These are phyloP conservation scores for Helicoverpa armigera DNA, from an alignment of 1,140 invertebrate species.

Conservation along the genomic window DNA sequence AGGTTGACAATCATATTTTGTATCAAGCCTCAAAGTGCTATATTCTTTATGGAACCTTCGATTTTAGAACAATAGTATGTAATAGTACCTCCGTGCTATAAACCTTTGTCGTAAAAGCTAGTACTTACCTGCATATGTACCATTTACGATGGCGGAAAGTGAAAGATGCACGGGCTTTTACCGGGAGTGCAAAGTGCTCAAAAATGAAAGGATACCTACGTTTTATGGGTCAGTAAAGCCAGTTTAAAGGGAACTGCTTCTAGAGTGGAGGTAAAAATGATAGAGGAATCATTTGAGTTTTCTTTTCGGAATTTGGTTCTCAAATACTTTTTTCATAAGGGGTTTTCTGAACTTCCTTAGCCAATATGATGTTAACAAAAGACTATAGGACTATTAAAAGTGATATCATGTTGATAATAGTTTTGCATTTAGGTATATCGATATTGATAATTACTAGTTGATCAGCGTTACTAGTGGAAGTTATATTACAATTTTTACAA, in stretches of 20 bases:
- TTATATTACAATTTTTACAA: too few relatives aligned
- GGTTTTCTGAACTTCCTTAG: too few relatives aligned
- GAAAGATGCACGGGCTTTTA: constrained; percentile 48
- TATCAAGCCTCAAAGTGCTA: background rate
- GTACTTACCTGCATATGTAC: constrained; percentile 9
- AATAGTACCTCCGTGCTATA: background rate
- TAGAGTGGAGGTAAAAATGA: background rate
- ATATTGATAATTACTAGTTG: too few relatives aligned
- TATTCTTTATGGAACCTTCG: background rate
- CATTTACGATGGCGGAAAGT: constrained; percentile 49
- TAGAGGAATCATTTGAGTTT: too few relatives aligned
- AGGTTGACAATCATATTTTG: constrained; percentile 23
- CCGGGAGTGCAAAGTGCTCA: constrained; percentile 1
- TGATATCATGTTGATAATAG: too few relatives aligned
- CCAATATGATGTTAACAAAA: too few relatives aligned
- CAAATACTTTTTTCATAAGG: too few relatives aligned
- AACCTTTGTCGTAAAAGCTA: background rate
- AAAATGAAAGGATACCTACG: constrained; percentile 37
- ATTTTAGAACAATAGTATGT: constrained; percentile 11
- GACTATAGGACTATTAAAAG: too few relatives aligned
- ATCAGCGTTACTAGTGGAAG: too few relatives aligned
- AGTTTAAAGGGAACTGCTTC: background rate
- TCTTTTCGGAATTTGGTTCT: too few relatives aligned
- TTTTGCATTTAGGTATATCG: too few relatives aligned
- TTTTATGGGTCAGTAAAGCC: constrained; percentile 32